Evolutionary conservation across 1,140 invertebrate species (phyloP).

Genomic region (Drosophila ercepeae): DNA sequence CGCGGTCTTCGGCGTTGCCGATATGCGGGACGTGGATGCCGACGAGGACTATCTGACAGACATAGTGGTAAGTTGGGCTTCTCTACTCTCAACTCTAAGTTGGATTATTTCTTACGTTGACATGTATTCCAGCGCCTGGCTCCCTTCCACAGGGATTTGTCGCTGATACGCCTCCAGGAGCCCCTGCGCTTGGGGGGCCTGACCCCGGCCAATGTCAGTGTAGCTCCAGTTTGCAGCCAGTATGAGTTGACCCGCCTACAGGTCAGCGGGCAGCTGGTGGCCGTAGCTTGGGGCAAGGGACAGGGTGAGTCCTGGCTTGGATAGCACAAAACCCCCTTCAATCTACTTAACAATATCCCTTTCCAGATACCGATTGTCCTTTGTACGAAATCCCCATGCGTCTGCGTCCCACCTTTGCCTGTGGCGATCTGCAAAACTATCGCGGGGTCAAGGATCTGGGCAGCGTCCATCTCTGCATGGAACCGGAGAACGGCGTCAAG

Average conservation of each 20-base stretch:
- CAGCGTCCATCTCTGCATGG: slow-evolving; percentile 28
- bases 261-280: slow-evolving; percentile 45
- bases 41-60: slow-evolving; percentile 61
- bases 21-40: slow-evolving; percentile 51
- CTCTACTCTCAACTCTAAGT: no score
- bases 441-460: slow-evolving; percentile 20
- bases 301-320: slow-evolving; percentile 28
- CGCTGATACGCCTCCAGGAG: slow-evolving; percentile 34
- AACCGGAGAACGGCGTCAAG: slow-evolving; percentile 1
- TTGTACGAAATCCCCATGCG: slow-evolving; percentile 69
- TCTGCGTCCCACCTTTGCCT: slow-evolving; percentile 45
- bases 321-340: no score
- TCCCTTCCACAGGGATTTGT: slow-evolving; percentile 39
- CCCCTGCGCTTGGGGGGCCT: slow-evolving; percentile 9
- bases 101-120: not conserved
- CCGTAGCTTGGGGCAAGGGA: slow-evolving; percentile 58
- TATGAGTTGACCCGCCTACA: slow-evolving; percentile 56
- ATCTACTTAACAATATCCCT: no score
- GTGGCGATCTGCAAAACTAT: slow-evolving; percentile 24
- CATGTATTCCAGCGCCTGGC: slow-evolving; percentile 18
- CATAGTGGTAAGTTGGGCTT: slow-evolving; percentile 33
- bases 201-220: slow-evolving; percentile 14
- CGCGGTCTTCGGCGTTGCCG: slow-evolving; percentile 61
- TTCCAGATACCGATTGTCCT: slow-evolving; percentile 51
- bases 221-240: slow-evolving; percentile 52